Conservation (phyloP, 2,888 invertebrate genomes). For the Lissocephala sabroskyi region DNA sequence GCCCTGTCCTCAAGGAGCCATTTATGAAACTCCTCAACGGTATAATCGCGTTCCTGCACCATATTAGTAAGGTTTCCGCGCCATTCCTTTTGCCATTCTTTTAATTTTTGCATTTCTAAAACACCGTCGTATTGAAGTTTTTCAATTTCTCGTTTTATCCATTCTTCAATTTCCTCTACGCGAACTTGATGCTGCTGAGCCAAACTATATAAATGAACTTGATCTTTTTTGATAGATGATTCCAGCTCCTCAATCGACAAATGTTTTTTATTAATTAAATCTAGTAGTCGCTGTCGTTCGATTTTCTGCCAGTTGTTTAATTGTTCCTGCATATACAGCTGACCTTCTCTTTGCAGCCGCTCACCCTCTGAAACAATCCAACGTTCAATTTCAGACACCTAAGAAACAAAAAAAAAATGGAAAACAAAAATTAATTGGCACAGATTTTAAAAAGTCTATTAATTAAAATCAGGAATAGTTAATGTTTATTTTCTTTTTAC, state of each 20-base stretch:
- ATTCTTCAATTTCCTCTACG: constrained; percentile 69
- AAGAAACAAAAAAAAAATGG: no score
- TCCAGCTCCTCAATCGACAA: constrained; percentile 66
- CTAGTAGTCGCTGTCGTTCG: constrained; percentile 61
- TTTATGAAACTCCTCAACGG: constrained; percentile 68
- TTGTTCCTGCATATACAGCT: constrained; percentile 60
- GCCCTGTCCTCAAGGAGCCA: constrained; percentile 64
- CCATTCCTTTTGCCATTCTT: constrained; percentile 68
- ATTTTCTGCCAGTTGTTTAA: constrained; percentile 68
- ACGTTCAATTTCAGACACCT: constrained; percentile 61
- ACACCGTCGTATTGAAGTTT: constrained; percentile 62
- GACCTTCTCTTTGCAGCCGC: constrained; percentile 62
- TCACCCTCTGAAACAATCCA: constrained; percentile 68
- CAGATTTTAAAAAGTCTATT: no score
- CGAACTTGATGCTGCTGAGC: constrained; percentile 68
- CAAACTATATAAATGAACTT: constrained; percentile 60
- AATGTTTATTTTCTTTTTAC: no score
- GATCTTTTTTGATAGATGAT: constrained; percentile 58
- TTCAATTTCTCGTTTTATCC: constrained; percentile 67
- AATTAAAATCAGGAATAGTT: no score
- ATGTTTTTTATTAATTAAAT: constrained; percentile 61
- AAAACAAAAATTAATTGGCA: no score
- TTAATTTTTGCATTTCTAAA: constrained; percentile 60
- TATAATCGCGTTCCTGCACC: constrained; percentile 66
- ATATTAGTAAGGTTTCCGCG: constrained; percentile 63